Conservation (phyloP, 2,888 invertebrate genomes). For the Caenorhabditis sp. region DNA sequence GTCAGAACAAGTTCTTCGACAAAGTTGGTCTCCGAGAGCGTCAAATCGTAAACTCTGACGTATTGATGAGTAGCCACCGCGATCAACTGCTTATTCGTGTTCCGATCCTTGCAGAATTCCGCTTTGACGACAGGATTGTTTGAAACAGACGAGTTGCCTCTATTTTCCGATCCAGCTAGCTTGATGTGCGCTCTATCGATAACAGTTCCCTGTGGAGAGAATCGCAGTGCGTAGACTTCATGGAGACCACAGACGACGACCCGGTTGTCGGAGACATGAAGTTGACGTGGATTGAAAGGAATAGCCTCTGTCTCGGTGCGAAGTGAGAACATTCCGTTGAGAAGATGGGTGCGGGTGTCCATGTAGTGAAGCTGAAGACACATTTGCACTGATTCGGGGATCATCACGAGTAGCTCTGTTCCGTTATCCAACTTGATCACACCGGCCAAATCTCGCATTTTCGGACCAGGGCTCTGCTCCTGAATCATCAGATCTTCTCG, state of each 20-base stretch:
- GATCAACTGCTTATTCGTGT: conserved; percentile 20
- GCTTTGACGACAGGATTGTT: conserved; percentile 66
- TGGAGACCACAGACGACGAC: conserved; percentile 63
- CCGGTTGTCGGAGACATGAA: conserved; percentile 59
- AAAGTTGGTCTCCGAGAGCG: conserved; percentile 42
- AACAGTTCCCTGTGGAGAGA: conserved; percentile 65
- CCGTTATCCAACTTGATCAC: conserved; percentile 52
- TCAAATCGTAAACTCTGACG: conserved; percentile 66
- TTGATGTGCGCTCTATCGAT: conserved; percentile 59
- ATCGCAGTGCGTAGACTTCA: conserved; percentile 64
- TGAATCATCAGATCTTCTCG: conserved; percentile 33
- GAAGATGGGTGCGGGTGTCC: conserved; percentile 40
- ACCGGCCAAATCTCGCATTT: conserved; percentile 30
- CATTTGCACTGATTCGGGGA: conserved; percentile 32
- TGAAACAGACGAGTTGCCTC: conserved; percentile 21
- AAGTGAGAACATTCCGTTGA: conserved; percentile 46
- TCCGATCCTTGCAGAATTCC: conserved; percentile 10
- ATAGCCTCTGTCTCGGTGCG: conserved; percentile 65
- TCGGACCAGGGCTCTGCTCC: conserved; percentile 5
- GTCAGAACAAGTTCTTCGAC: conserved; percentile 70
- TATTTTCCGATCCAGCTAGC: conserved; percentile 22
- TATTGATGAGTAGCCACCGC: conserved; percentile 65
- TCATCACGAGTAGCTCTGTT: conserved; percentile 40
- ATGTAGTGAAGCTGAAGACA: conserved; percentile 42
- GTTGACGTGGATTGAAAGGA: conserved; percentile 55